Evolutionary conservation across 2,888 invertebrate species (phyloP), one percentile per base, ranked within the genome.

Genomic region (Eristalinus aeneus): DNA sequence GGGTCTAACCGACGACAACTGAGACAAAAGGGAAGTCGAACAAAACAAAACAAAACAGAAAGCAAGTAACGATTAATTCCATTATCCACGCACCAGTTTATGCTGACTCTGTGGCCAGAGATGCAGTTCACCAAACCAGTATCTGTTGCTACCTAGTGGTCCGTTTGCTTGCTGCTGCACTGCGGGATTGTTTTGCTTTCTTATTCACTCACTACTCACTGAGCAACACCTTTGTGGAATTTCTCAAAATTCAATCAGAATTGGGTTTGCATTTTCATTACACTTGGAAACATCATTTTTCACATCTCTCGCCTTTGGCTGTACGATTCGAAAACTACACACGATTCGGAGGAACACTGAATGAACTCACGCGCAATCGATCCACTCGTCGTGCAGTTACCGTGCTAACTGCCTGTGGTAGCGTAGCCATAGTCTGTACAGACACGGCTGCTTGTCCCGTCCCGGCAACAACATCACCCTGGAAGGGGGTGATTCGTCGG

Each of bases 1-100:
- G 16, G 46, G n/a, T 46, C n/a, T 16, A 16, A n/a, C 16, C 16
- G 16, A 2, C 16, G 16, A 46, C n/a, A 16, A 12, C 39, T 12
- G 16, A 46, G 46, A 46, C 53, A 58, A 39, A 60, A 22, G 63
- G 32, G 31, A 39, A 63, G 2, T 58, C 67, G 36, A 61, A 16
- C 34, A 27, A n/a, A 60, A 64, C 27, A 2, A n/a, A 58, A 54
- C 32, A 64, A 53, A 64, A 56, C 32, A 6, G 11, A 60, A 56
- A 1, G 61, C 54, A 72, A 32, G 12, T 23, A 10, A 64, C 54
- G 58, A 85, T 80, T 85, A 81, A 85, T 81, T 85, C 68, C 81
- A 85, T 85, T 76, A 85, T 85, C 81, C 85, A 85, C 85, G 85
- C 85, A 85, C 85, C 85, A 73, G 67, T 81, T 76, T 46, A 46